Evolutionary conservation across 2,888 invertebrate genomes (phyloP).

Genomic region (Agonopterix subpropinquella): DNA sequence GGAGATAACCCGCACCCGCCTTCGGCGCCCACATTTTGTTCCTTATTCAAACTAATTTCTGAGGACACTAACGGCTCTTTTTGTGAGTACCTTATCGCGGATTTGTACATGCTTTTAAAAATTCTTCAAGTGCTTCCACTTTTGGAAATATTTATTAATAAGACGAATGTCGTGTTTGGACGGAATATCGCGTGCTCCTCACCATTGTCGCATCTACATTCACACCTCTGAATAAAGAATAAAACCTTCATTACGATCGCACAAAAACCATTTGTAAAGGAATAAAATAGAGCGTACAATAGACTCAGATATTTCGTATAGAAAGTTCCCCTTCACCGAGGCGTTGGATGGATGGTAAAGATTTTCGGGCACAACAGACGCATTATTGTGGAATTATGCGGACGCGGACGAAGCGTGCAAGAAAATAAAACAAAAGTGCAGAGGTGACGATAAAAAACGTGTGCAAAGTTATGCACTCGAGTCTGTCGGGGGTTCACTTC

Average conservation of each 20-base stretch:
- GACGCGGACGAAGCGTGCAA: slow-evolving; percentile 53
- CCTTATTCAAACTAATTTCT: slow-evolving; percentile 47
- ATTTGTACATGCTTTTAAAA: slow-evolving; percentile 10
- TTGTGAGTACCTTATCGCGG: slow-evolving; percentile 32
- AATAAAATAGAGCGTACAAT: slow-evolving; percentile 66
- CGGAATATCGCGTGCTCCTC: slow-evolving; percentile 33
- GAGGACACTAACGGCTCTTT: slow-evolving; percentile 35
- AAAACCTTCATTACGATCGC: slow-evolving; percentile 67
- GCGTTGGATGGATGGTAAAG: slow-evolving; percentile 25
- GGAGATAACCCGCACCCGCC: slow-evolving; percentile 55
- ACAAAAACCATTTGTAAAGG: slow-evolving; percentile 63
- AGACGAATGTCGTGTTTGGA: slow-evolving; percentile 6
- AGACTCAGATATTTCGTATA: slow-evolving; percentile 64
- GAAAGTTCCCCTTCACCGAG: slow-evolving; percentile 56
- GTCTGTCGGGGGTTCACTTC: slow-evolving; percentile 25
- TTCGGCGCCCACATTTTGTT: slow-evolving; percentile 58
- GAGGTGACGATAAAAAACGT: slow-evolving; percentile 52
- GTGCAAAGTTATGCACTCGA: slow-evolving; percentile 43
- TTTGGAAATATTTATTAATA: slow-evolving; percentile 6
- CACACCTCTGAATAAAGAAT: slow-evolving; percentile 67
- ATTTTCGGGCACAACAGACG: slow-evolving; percentile 56
- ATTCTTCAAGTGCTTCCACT: not conserved
- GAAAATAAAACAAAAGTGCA: slow-evolving; percentile 65
- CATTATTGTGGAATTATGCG: slow-evolving; percentile 64
- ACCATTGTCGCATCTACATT: slow-evolving; percentile 44